Evolutionary conservation across 2,888 invertebrate species (phyloP).

Genomic region (Netelia fuscicornis): DNA sequence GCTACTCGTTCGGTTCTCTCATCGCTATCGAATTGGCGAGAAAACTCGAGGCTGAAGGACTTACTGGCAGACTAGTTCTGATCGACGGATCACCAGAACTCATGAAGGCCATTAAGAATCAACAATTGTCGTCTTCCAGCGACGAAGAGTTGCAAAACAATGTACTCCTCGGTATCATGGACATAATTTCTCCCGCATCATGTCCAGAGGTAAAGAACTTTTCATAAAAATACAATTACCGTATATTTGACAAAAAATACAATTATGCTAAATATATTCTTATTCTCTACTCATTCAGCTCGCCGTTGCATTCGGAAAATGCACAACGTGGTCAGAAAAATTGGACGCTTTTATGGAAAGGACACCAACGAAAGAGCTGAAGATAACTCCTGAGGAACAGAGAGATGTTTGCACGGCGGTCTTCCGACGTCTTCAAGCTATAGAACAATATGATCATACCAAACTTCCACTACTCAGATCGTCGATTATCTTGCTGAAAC

Average conservation of each 20-base stretch:
- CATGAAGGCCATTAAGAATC: slow-evolving; percentile 86
- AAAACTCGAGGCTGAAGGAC: slow-evolving; percentile 89
- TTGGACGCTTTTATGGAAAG: slow-evolving; percentile 85
- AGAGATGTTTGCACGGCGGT: slow-evolving; percentile 83
- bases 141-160: slow-evolving; percentile 87
- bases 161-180: slow-evolving; percentile 87
- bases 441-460: slow-evolving; percentile 85
- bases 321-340: slow-evolving; percentile 87
- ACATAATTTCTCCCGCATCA: slow-evolving; percentile 85
- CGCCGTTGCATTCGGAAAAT: slow-evolving; percentile 85
- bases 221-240: neutral
- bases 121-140: slow-evolving; percentile 85
- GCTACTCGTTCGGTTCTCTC: slow-evolving; percentile 95
- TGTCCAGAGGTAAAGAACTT: slow-evolving; percentile 81
- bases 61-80: slow-evolving; percentile 88
- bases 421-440: slow-evolving; percentile 87
- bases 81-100: slow-evolving; percentile 94
- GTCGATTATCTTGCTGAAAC: slow-evolving; percentile 88
- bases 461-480: slow-evolving; percentile 86
- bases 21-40: slow-evolving; percentile 92
- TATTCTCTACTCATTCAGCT: slow-evolving; percentile 68
- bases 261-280: neutral
- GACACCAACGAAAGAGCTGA: slow-evolving; percentile 82
- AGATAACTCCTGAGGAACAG: slow-evolving; percentile 84
- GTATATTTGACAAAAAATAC: neutral